Conservation (phyloP, 2,888 invertebrate genomes). For the Luperina nickerlii region DNA sequence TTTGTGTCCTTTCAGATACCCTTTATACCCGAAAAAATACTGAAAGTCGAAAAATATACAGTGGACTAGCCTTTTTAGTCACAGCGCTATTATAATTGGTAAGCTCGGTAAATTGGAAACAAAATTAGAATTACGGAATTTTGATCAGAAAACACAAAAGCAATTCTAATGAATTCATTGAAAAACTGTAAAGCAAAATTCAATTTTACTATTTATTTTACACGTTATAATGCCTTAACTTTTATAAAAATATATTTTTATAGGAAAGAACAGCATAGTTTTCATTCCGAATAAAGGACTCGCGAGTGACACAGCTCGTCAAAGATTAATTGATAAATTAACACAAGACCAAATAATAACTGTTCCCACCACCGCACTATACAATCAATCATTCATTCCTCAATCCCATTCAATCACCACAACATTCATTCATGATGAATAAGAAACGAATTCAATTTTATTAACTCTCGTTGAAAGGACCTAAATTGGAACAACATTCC, state of each 20-base stretch:
- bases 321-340: conserved; percentile 5
- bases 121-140: not conserved
- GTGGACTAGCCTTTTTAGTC: not conserved
- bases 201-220: not conserved
- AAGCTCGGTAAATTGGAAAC: not conserved
- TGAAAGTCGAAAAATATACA: not conserved
- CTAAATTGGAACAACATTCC: conserved; percentile 47
- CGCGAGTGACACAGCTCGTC: not conserved
- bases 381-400: conserved; percentile 42
- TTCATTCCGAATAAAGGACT: not conserved
- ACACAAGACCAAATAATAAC: conserved; percentile 11
- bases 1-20: not conserved
- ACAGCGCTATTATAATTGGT: not conserved
- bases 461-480: conserved; percentile 47
- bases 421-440: conserved; percentile 42
- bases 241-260: not conserved
- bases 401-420: conserved; percentile 41
- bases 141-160: not conserved
- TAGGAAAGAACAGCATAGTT: not conserved
- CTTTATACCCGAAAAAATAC: conserved; percentile 5
- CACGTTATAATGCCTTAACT: not conserved
- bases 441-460: conserved; percentile 48
- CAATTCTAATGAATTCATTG: not conserved
- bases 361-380: not conserved
- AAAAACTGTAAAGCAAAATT: not conserved